Percentiles rank a stretch among this genome's conserved stretches.
These are phyloP conservation scores for Luidia sarsii DNA, from an alignment of 53 echinoderm and acorn worm genomes.

Conservation along the genomic window DNA sequence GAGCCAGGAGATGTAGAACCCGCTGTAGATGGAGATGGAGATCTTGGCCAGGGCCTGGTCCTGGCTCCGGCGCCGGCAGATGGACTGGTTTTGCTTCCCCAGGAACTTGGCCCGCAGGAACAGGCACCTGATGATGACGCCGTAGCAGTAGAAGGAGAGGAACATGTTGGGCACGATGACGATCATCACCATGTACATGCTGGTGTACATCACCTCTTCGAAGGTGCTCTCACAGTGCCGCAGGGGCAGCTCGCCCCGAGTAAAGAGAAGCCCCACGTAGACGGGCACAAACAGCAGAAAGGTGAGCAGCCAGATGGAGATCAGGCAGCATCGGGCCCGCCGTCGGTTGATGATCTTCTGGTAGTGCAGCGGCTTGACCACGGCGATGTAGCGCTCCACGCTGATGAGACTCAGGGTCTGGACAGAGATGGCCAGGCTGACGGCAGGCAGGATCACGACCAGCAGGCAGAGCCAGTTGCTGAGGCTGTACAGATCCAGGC, in stretches of 20 bases:
- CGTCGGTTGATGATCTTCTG: conserved; percentile 23
- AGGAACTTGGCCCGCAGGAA: conserved; percentile 35
- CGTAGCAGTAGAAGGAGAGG: conserved; percentile 72
- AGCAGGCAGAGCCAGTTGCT: conserved; percentile 40
- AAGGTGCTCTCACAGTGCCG: background rate
- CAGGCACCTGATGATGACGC: conserved; percentile 53
- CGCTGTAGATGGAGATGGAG: conserved; percentile 71
- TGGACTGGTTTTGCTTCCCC: conserved; percentile 1
- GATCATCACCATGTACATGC: conserved; percentile 18
- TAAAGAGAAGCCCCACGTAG: conserved; percentile 1
- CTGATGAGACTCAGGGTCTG: conserved; percentile 72
- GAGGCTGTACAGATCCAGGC: background rate
- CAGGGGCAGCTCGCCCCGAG: background rate
- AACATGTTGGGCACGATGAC: conserved; percentile 76
- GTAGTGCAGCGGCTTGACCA: conserved; percentile 70
- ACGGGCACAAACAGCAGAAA: conserved; percentile 1
- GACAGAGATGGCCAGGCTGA: conserved; percentile 64
- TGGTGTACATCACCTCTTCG: background rate
- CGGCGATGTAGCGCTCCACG: conserved; percentile 73
- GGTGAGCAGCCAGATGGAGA: conserved; percentile 1
- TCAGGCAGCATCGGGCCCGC: conserved; percentile 9
- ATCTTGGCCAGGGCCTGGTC: conserved; percentile 74
- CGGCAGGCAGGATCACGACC: conserved; percentile 52
- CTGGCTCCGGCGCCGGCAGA: background rate
- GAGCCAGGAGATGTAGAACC: conserved; percentile 86